Evolutionary conservation across 2,888 invertebrate genomes (phyloP).

Genomic region (Archips xylosteana): DNA sequence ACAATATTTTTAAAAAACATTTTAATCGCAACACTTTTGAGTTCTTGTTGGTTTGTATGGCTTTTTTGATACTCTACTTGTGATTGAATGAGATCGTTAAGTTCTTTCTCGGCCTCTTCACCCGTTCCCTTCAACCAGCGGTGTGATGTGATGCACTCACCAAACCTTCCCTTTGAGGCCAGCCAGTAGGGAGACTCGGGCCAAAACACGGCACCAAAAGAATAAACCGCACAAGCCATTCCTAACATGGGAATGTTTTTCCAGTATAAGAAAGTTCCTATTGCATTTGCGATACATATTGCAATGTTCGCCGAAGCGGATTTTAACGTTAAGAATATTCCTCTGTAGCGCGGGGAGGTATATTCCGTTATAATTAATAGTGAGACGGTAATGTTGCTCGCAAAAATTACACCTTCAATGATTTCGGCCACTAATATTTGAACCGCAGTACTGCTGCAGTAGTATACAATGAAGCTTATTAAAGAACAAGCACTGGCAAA

Average conservation of each 20-base stretch:
- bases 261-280: constrained; percentile 52
- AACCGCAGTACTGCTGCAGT: constrained; percentile 42
- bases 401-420: constrained; percentile 52
- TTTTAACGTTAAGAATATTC: constrained; percentile 55
- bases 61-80: constrained; percentile 5
- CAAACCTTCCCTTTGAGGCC: constrained; percentile 47
- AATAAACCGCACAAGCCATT: constrained; percentile 41
- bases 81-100: constrained; percentile 43
- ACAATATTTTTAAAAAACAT: constrained; percentile 20
- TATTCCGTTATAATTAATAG: constrained; percentile 54
- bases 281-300: constrained; percentile 51
- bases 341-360: constrained; percentile 53
- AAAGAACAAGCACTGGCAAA: constrained; percentile 48
- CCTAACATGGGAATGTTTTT: constrained; percentile 46
- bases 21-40: background rate
- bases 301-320: constrained; percentile 54
- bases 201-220: constrained; percentile 44
- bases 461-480: constrained; percentile 47
- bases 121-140: constrained; percentile 37
- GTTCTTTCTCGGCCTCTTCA: constrained; percentile 42
- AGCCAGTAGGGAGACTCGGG: constrained; percentile 50
- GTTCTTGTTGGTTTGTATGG: background rate
- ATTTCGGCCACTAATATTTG: constrained; percentile 52
- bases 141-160: constrained; percentile 43
- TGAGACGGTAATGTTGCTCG: constrained; percentile 48